Percentiles rank a stretch among this genome's conserved stretches.
Conservation (phyloP, 1,140 invertebrate species). For the Magallana gigas region DNA sequence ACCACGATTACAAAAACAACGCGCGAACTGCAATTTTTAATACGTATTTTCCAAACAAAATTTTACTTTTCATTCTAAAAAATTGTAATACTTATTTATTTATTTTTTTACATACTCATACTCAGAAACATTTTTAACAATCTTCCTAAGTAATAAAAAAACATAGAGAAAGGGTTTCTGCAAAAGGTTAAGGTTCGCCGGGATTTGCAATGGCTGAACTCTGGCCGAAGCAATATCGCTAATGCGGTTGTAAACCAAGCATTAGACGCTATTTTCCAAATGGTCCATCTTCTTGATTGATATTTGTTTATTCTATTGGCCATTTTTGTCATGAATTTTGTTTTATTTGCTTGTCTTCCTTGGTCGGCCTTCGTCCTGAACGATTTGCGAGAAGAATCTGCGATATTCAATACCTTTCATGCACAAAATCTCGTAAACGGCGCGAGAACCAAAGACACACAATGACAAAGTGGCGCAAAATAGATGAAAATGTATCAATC, state of each 20-base stretch:
- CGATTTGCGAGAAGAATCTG: slow-evolving; percentile 33
- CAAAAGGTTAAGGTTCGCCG: not conserved
- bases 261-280: slow-evolving; percentile 31
- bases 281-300: slow-evolving; percentile 28
- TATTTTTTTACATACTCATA: too few relatives aligned
- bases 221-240: not conserved
- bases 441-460: slow-evolving; percentile 31
- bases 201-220: not conserved
- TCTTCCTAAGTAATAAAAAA: too few relatives aligned
- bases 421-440: slow-evolving; percentile 23
- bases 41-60: too few relatives aligned
- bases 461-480: slow-evolving; percentile 51
- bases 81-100: too few relatives aligned
- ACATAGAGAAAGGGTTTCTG: too few relatives aligned
- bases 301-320: slow-evolving; percentile 36
- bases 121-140: too few relatives aligned
- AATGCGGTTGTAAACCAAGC: not conserved
- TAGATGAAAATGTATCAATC: slow-evolving; percentile 55
- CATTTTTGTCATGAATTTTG: slow-evolving; percentile 36
- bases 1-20: too few relatives aligned
- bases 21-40: too few relatives aligned
- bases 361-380: slow-evolving; percentile 2
- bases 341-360: slow-evolving; percentile 34
- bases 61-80: too few relatives aligned
- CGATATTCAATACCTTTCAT: slow-evolving; percentile 36